Percentiles rank a stretch among this genome's conserved stretches.
phyloP scores from a whole-genome alignment of 2,888 invertebrate species.

The Philonicus albiceps region DNA sequence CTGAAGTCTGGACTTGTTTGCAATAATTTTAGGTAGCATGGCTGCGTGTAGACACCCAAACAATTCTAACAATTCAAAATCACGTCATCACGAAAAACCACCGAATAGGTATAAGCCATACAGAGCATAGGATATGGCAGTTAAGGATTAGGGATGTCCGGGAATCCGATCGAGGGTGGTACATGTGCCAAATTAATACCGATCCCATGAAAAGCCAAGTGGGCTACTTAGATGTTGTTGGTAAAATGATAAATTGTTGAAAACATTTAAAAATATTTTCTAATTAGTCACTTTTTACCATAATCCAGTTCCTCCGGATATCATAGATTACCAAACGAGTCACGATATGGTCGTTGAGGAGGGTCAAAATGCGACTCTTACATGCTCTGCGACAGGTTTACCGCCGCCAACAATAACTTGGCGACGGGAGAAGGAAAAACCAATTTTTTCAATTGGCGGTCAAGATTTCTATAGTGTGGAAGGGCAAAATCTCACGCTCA shows the following conservation, averaged over 20 bases:
- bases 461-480: slow-evolving; percentile 58
- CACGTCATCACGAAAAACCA: slow-evolving; percentile 91
- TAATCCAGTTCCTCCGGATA: slow-evolving; percentile 81
- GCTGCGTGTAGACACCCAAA: slow-evolving; percentile 89
- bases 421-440: slow-evolving; percentile 81
- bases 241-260: slow-evolving; percentile 63
- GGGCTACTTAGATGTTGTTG: slow-evolving; percentile 86
- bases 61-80: slow-evolving; percentile 87
- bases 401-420: slow-evolving; percentile 87
- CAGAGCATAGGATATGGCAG: slow-evolving; percentile 86
- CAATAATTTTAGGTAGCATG: slow-evolving; percentile 77
- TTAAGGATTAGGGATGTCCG: slow-evolving; percentile 84
- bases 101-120: slow-evolving; percentile 83
- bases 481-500: slow-evolving; percentile 58
- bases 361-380: slow-evolving; percentile 84
- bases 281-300: background rate
- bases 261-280: background rate
- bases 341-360: slow-evolving; percentile 86
- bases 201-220: slow-evolving; percentile 93
- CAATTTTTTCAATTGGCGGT: slow-evolving; percentile 61
- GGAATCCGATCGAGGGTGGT: slow-evolving; percentile 85
- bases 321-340: slow-evolving; percentile 85
- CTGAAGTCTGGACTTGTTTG: slow-evolving; percentile 12
- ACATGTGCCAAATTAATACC: slow-evolving; percentile 94
- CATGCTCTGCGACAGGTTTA: slow-evolving; percentile 87